Base-by-base conservation (phyloP, 2,888 invertebrate genomes). In the Formica aserva region DNA sequence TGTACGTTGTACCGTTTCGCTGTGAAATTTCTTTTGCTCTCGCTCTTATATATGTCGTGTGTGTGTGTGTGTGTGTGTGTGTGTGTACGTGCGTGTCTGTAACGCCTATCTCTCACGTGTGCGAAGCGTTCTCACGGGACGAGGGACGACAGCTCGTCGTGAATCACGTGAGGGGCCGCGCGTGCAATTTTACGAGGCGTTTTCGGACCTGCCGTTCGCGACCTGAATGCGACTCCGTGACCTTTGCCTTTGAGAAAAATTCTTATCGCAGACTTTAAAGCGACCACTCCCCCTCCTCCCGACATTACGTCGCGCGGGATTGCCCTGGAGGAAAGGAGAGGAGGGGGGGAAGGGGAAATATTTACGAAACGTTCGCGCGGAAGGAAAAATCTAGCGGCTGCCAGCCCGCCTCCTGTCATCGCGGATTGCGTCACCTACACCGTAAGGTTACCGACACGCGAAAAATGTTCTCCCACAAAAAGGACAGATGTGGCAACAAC, bases 21-120 rank as follows among this genome's bases (percentile, higher is more conserved):
- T 85, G 84, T 84, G 85, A 86, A 89, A 86, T 85, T 84, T 86
- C 85, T 57, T 52, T 77, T 71, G 76, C 71, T 45, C 75, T 45
- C 75, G 77, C 82, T 84, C 88, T 65, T 85, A 85, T 85, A 82
- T 82, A 76, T 55, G 60, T 72, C 29, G 63, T 9, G 22, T 0
- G 32, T 38, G 57, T 57, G 22, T 80, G 65, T 55, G 29, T 41
- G 35, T 45, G 22, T 80, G 65, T 52, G 29, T 41, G 62, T n/a
- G 22, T 1, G 32, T 55, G 55, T 55, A 26, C 76, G 65, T 45
- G 32, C 32, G 32, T 32, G 32, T 6, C 32, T 41, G 32, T 52
- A 18, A 38, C 57, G 78, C 72, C 45, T 60, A 60, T 80, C 72
- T 80, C 72, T 32, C 32, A 72, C 72, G 78, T 45, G 78, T 60